Base-by-base conservation (phyloP, 2,797 vertebrate species). In the Lagocephalus sceleratus region DNA sequence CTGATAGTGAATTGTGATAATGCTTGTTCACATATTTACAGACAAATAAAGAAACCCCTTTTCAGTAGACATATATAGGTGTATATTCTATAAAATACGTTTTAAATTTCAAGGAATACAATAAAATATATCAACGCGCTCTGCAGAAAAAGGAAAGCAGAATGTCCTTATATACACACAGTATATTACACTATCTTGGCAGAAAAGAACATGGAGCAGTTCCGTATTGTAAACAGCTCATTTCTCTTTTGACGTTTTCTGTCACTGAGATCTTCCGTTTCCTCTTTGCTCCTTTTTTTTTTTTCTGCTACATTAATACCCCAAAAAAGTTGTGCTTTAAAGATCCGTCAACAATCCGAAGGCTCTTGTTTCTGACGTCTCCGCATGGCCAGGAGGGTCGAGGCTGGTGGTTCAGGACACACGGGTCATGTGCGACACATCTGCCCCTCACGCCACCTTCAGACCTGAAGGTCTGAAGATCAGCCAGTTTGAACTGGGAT, bases 251-350 rank as follows among this genome's bases (percentile, higher is more conserved):
- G 9, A 57, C 15, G 4, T 58, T 62, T 45, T 20, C 14, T 12
- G 44, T 62, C 47, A 2, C 21, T 43, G 20, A 10, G 6, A 46
- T 51, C 55, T 50, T 56, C 20, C 12, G 1, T 47, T 59, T 38
- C 44, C 44, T 57, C 54, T 11, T 47, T 1, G 0, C 47, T 57
- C 8, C 20, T 47, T 65, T 29, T 1, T 47, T 65, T 29, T 1
- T 15, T 19, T 71, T 50, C 62, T 5, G 16, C 76, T 89, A 94
- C 93, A 91, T 94, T 95, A 94, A 93, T 82, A 87, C 86, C 89
- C 93, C 91, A 88, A 51, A 64, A 50, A 89, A 90, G 87, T 94
- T 96, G 95, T 97, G 95, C 95, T 96, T 94, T 90, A 81, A 81
- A 83, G 89, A 82, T 69, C 73, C 59, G 76, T 54, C 77, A 67